Evolutionary conservation across 2,797 vertebrate genomes (phyloP), one percentile per base, ranked within the genome.

Genomic region (Knipowitschia caucasica): DNA sequence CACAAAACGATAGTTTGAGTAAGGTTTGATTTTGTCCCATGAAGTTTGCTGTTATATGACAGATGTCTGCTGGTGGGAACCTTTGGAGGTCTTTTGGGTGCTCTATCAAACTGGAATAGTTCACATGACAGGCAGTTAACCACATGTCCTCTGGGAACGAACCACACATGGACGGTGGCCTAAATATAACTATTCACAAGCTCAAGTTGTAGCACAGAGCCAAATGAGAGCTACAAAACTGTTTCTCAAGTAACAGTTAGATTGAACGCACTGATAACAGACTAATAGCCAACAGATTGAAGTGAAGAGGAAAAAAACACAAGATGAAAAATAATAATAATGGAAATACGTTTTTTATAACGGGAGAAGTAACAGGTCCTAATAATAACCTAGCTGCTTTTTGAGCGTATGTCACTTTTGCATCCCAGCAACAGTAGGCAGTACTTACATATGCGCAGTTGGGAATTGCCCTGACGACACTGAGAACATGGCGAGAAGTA

Each of bases 381-480:
- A 36, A 8, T 36, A 7, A 0, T 30, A 34, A 27, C 1, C 8
- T 38, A 39, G 14, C 40, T 30, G 14, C n/a, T 33, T 7, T 35
- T 24, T 27, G 14, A 7, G 17, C 42, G 12, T 0, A 24, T 43
- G 6, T 58, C 46, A 69, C 54, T 77, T 56, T 23, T 1, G 31
- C 26, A 55, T 77, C 40, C 70, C 76, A 82, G 77, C 73, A 78
- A 58, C 68, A 53, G 4, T 77, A 89, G 78, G 56, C 68, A 53
- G 4, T 77, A 89, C 88, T 91, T 76, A 91, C 89, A 71, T 76
- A 38, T 70, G 68, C 40, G 70, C 30, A 29, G 80, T 47, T 20
- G 89, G 89, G 71, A 91, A 91, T 31, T 78, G 74, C 46, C 77
- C 86, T 1, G 70, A 51, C 52, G 72, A 82, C 59, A 73, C 75